Conservation (phyloP, 92 coral and sea anemone genomes). For the Heliopora coerulea region DNA sequence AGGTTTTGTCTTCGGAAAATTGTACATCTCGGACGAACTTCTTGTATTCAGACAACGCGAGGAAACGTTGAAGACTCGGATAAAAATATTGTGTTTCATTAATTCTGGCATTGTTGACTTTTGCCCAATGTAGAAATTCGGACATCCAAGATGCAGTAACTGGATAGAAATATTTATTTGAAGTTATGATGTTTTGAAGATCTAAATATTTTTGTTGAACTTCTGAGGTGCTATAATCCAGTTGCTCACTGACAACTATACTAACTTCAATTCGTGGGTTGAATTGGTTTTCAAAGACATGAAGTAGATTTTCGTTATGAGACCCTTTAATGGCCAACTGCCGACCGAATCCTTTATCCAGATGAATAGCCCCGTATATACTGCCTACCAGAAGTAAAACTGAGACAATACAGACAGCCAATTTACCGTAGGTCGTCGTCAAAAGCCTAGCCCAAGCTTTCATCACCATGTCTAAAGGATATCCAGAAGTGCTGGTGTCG, state of each 20-base stretch:
- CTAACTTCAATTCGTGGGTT: slow-evolving; percentile 54
- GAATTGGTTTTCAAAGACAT: slow-evolving; percentile 62
- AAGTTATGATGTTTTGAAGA: slow-evolving; percentile 54
- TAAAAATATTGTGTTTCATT: slow-evolving; percentile 30
- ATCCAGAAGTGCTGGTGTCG: background rate
- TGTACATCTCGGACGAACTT: slow-evolving; percentile 49
- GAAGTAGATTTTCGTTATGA: slow-evolving; percentile 51
- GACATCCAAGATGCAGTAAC: slow-evolving; percentile 62
- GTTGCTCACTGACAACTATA: slow-evolving; percentile 50
- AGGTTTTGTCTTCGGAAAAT: slow-evolving; percentile 31
- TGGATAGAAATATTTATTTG: slow-evolving; percentile 57
- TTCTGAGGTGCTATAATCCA: slow-evolving; percentile 45
- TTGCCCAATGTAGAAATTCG: slow-evolving; percentile 35
- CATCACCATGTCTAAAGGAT: slow-evolving; percentile 34
- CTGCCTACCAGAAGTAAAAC: slow-evolving; percentile 59
- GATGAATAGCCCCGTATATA: slow-evolving; percentile 63
- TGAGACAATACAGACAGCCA: slow-evolving; percentile 53
- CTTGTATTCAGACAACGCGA: slow-evolving; percentile 27
- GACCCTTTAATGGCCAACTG: slow-evolving; percentile 60
- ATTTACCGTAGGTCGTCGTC: slow-evolving; percentile 35
- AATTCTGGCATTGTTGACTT: background rate
- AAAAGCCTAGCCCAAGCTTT: slow-evolving; percentile 31
- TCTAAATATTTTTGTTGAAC: slow-evolving; percentile 54
- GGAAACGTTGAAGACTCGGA: slow-evolving; percentile 40
- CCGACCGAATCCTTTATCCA: slow-evolving; percentile 66